phyloP scores from a whole-genome alignment of 1,140 invertebrate genomes.

The Drosophila rufa region DNA sequence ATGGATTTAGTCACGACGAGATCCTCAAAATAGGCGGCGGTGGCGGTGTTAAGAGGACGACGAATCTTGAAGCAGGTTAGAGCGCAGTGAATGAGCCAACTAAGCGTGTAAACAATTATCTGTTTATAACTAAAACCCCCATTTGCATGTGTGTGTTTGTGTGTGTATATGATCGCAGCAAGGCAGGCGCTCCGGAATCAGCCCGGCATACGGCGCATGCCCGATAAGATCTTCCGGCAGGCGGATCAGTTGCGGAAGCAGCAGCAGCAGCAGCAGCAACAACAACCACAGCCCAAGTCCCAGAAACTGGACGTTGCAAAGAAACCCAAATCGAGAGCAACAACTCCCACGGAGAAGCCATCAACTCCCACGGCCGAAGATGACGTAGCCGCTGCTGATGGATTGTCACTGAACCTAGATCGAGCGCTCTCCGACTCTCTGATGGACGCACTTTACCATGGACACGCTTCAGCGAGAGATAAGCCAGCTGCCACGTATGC shows the following conservation, averaged over 20 bases:
- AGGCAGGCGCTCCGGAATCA: constrained; percentile 67
- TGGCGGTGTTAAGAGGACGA: constrained; percentile 3
- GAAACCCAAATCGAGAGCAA: constrained; percentile 37
- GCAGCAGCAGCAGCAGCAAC: constrained; percentile 28
- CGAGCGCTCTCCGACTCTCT: constrained; percentile 70
- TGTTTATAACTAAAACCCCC: constrained; percentile 33
- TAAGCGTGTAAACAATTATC: constrained; percentile 60
- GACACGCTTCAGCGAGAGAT: constrained; percentile 24
- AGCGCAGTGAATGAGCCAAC: background rate
- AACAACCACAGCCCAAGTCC: constrained; percentile 15
- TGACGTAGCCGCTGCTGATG: constrained; percentile 33
- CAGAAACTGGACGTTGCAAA: constrained; percentile 48
- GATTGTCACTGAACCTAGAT: constrained; percentile 63
- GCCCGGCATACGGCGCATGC: constrained; percentile 79
- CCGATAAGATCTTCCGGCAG: constrained; percentile 70
- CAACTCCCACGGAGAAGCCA: constrained; percentile 54
- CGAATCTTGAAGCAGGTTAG: constrained; percentile 61
- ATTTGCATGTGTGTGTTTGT: constrained; percentile 40
- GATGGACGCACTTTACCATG: constrained; percentile 73
- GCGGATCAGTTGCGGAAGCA: constrained; percentile 71
- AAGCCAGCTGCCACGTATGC: constrained; percentile 60
- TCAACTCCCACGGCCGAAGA: constrained; percentile 46
- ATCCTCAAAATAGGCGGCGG: constrained; percentile 75
- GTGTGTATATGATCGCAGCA: constrained; percentile 42
- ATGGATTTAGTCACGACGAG: constrained; percentile 85